phyloP scores from a whole-genome alignment of 2,113 vertebrate species.

The Amblyopsis rosae region DNA sequence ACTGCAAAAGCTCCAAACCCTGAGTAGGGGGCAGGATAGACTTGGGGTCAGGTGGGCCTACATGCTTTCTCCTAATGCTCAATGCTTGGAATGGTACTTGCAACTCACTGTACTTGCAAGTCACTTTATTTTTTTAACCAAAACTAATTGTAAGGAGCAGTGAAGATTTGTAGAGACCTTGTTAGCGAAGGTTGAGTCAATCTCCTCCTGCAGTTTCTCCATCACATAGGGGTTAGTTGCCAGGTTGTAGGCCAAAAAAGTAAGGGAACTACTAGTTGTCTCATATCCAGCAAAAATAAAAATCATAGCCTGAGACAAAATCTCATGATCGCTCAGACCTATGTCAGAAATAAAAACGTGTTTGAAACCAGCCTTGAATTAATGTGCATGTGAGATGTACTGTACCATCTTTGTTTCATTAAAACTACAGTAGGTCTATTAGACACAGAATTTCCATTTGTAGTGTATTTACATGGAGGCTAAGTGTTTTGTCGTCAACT shows the following conservation, averaged over 20 bases:
- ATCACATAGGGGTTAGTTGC: slow-evolving; percentile 77
- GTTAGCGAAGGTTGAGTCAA: slow-evolving; percentile 75
- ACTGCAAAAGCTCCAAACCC: too few species aligned
- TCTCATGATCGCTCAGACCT: slow-evolving; percentile 83
- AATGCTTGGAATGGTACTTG: too few species aligned
- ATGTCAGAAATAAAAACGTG: not conserved
- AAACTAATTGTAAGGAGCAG: not conserved
- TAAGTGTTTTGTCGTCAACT: not conserved
- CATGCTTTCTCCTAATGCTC: too few species aligned
- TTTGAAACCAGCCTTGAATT: not conserved
- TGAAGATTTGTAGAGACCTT: slow-evolving; percentile 64
- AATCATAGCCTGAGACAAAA: slow-evolving; percentile 79
- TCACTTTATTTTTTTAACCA: too few species aligned
- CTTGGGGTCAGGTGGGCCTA: too few species aligned
- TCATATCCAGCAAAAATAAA: slow-evolving; percentile 86
- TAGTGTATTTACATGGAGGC: not conserved
- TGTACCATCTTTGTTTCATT: not conserved
- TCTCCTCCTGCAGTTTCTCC: slow-evolving; percentile 77
- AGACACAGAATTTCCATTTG: too few species aligned
- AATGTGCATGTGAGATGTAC: not conserved
- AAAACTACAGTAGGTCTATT: too few species aligned
- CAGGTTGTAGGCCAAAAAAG: slow-evolving; percentile 77
- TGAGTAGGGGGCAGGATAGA: too few species aligned
- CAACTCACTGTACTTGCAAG: too few species aligned
- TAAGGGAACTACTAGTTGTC: slow-evolving; percentile 78